Evolutionary conservation across 2,113 vertebrate species (phyloP), one percentile per base, ranked within the genome.

Genomic region (Dicerorhinus sumatrensis): DNA sequence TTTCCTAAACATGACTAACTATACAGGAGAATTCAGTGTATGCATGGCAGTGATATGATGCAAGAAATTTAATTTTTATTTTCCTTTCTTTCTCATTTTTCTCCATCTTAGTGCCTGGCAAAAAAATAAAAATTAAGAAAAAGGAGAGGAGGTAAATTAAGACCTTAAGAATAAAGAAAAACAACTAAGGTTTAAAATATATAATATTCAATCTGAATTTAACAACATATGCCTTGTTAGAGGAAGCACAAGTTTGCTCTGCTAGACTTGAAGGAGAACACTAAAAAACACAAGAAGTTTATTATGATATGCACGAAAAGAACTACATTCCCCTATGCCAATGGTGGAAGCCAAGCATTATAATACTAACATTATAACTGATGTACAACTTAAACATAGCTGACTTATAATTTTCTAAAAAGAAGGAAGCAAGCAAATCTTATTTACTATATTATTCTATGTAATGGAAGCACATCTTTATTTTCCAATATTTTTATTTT

Each of bases 401-500:
- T 65, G 36, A 83, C 79, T 29, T 48, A 65, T 18, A 88, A 75
- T 75, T 75, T 42, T 88, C 39, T 85, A 69, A 91, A 93, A 89
- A 54, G 48, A 84, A 82, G 17, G 25, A 42, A 56, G 10, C 8
- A 65, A 94, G n/a, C 29, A 96, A 63, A 87, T 82, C 92, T 96
- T 97, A 73, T 54, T 83, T 39, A 18, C 48, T 29, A 72, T 9
- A 75, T 81, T 10, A 76, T 8, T 92, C 2, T 31, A 14, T 62
- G 72, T 80, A 18, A 94, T 14, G 29, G 2, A 3, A 96, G 29
- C 18, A 63, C 1, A 96, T 12, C 0, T 0, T 48, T 79, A 12
- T 72, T 80, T 80, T 80, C 33, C 31, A 90, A 18, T 84, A 84
- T 67, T 89, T 12, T 92, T 42, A 91, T 95, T 89, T 94, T 90